Percentiles rank a stretch among this genome's conserved stretches.
Evolutionary conservation across 2,113 vertebrate genomes (phyloP).

Genomic region (Zosterops lateralis): DNA sequence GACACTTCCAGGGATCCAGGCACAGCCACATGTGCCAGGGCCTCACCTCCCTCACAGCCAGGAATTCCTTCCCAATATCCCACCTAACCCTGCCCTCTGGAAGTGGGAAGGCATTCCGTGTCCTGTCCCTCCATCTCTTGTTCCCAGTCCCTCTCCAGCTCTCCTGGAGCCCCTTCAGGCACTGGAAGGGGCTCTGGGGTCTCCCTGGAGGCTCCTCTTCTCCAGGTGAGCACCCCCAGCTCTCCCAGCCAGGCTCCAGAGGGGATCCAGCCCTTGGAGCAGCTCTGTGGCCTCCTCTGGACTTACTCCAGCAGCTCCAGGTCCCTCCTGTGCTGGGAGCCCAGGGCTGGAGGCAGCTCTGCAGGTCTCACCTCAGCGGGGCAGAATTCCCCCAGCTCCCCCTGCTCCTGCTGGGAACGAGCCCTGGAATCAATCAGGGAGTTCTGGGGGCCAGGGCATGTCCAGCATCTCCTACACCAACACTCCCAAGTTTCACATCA

Average conservation of each 20-base stretch:
- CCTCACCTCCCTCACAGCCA: rapidly evolving
- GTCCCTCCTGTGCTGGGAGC: background rate
- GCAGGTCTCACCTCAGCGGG: background rate
- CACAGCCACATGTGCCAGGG: too few relatives aligned
- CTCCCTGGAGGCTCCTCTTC: background rate
- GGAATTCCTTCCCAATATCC: background rate
- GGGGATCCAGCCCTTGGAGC: background rate
- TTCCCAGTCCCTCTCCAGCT: background rate
- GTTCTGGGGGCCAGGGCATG: background rate
- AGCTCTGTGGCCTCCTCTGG: background rate
- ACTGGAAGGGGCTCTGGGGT: rapidly evolving
- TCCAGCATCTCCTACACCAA: background rate
- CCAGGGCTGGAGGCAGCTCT: background rate
- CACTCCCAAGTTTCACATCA: background rate
- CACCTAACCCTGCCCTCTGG: background rate
- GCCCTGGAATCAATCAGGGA: background rate
- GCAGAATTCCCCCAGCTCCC: background rate
- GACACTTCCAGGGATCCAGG: background rate
- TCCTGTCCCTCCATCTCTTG: background rate
- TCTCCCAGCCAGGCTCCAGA: background rate
- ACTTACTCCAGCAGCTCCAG: background rate
- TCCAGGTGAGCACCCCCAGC: background rate
- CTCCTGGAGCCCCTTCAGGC: background rate
- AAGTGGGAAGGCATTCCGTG: background rate
- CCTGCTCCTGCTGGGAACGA: background rate